These are phyloP conservation scores for Acanthosepion esculentum DNA, from an alignment of 2,888 invertebrate genomes.

Conservation along the genomic window DNA sequence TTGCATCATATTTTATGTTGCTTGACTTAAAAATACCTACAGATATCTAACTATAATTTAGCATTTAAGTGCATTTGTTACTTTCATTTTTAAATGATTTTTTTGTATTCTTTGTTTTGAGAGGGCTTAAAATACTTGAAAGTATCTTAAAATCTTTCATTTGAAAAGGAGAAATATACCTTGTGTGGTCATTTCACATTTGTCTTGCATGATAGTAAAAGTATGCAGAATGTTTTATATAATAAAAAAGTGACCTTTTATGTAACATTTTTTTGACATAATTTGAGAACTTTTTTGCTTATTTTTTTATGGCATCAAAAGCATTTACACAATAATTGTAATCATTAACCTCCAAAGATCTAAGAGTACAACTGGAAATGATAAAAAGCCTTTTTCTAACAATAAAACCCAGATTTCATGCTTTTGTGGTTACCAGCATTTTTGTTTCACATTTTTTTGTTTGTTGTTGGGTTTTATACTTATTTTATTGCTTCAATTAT, in stretches of 20 bases:
- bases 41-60: background rate
- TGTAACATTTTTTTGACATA: background rate
- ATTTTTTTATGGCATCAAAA: background rate
- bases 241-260: background rate
- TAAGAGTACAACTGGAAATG: background rate
- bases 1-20: background rate
- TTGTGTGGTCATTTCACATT: background rate
- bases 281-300: background rate
- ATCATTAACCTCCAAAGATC: background rate
- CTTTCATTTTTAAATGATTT: background rate
- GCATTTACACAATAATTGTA: background rate
- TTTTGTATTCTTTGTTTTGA: no score
- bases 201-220: background rate
- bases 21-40: background rate
- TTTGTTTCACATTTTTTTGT: background rate
- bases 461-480: background rate
- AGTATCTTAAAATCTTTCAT: background rate
- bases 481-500: background rate
- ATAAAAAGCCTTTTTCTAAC: background rate
- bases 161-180: background rate
- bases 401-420: background rate
- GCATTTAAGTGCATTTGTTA: background rate
- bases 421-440: background rate
- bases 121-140: no score
- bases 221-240: no score